phyloP scores from a whole-genome alignment of 2,113 vertebrate species.

The Bubo blakistoni region DNA sequence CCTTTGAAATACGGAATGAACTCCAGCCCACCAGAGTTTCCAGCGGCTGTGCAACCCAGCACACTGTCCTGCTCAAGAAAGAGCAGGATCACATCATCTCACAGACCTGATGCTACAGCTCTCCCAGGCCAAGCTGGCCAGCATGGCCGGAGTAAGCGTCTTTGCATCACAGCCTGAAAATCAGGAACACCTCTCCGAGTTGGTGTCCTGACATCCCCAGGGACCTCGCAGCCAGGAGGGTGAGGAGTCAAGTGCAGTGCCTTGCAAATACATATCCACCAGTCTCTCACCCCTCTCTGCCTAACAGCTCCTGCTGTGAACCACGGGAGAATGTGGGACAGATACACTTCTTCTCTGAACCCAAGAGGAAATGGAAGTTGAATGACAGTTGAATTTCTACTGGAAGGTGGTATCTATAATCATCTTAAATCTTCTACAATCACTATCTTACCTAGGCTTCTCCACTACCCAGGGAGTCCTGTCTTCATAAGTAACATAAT shows the following conservation, averaged over 20 bases:
- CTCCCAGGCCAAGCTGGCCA: not conserved
- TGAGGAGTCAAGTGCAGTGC: fast-evolving
- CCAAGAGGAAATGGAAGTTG: not conserved
- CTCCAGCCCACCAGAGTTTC: not conserved
- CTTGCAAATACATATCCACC: too few species aligned
- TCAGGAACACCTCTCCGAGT: fast-evolving
- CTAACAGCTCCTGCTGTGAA: not conserved
- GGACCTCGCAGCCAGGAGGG: not conserved
- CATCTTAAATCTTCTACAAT: not conserved
- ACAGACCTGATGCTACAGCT: not conserved
- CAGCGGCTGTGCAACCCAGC: not conserved
- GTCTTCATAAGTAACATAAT: fast-evolving
- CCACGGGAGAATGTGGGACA: fast-evolving
- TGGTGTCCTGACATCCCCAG: not conserved
- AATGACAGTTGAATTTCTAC: not conserved
- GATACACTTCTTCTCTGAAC: not conserved
- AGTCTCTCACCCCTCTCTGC: not conserved
- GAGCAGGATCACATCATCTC: fast-evolving
- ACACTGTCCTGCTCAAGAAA: not conserved
- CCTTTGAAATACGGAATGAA: not conserved
- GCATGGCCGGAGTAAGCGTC: fast-evolving
- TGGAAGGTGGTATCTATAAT: not conserved
- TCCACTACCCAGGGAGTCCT: not conserved
- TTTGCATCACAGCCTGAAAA: not conserved
- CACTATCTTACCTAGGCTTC: not conserved